Evolutionary conservation across 1,140 invertebrate species (phyloP).

Genomic region (Lepidurus couesii): DNA sequence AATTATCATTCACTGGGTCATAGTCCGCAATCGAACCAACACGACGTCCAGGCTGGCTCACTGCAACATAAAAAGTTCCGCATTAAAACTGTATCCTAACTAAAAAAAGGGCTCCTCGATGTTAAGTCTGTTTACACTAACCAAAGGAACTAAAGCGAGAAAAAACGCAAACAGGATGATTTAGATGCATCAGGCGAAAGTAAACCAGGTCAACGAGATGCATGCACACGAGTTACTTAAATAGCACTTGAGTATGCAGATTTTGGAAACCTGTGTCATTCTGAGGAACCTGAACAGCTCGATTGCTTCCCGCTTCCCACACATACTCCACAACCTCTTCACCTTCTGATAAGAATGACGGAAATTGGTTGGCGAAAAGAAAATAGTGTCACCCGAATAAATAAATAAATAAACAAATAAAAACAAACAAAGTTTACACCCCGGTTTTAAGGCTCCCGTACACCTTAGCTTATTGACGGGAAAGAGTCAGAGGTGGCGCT

Average conservation of each 20-base stretch:
- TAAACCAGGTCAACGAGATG: background rate
- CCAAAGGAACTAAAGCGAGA: too few relatives aligned
- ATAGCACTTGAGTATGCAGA: constrained; percentile 4
- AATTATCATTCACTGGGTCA: constrained; percentile 88
- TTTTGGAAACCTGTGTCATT: constrained; percentile 1
- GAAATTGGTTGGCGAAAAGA: background rate
- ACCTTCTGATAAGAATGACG: background rate
- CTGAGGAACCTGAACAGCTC: constrained; percentile 12
- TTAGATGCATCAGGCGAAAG: background rate
- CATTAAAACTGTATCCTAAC: background rate
- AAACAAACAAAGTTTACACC: background rate
- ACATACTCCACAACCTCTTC: constrained; percentile 28
- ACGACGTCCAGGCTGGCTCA: constrained; percentile 52
- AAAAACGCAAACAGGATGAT: background rate
- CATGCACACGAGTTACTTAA: background rate
- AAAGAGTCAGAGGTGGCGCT: too few relatives aligned
- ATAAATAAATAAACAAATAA: background rate
- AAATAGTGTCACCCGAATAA: background rate
- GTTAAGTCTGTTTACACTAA: too few relatives aligned
- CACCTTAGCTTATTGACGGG: too few relatives aligned
- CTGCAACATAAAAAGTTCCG: background rate
- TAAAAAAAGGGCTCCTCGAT: too few relatives aligned
- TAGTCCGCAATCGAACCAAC: constrained; percentile 92
- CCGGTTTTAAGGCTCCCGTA: too few relatives aligned
- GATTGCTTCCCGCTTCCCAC: constrained; percentile 27